Conservation (phyloP, 2,888 invertebrate species). For the Melitaea athalia region DNA sequence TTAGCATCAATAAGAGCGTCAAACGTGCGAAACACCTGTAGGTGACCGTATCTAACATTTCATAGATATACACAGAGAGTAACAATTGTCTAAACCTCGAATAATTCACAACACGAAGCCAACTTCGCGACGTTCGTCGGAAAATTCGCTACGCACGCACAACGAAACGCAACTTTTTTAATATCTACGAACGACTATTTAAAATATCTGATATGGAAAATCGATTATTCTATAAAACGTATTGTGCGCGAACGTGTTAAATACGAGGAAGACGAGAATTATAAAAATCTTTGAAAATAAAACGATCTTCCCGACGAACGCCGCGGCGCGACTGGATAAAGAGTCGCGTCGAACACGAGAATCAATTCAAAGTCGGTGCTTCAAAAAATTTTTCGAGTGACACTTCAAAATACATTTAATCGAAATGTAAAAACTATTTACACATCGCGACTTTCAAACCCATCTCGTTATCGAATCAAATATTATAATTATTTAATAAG, state of each 20-base stretch:
- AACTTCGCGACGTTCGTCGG: conserved; percentile 57
- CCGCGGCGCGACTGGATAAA: conserved; percentile 36
- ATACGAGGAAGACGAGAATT: conserved; percentile 75
- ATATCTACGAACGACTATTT: conserved; percentile 51
- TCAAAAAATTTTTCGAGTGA: conserved; percentile 60
- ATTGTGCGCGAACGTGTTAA: conserved; percentile 75
- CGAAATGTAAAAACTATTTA: conserved; percentile 75
- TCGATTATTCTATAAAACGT: conserved; percentile 64
- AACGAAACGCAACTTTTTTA: conserved; percentile 17
- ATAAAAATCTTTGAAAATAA: conserved; percentile 52
- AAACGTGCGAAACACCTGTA: conserved; percentile 6
- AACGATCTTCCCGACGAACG: conserved; percentile 67
- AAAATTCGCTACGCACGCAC: conserved; percentile 58
- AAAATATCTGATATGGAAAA: conserved; percentile 75
- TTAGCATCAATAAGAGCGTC: conserved; percentile 18
- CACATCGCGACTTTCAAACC: conserved; percentile 47
- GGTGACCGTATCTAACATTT: conserved; percentile 57
- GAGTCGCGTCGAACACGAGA: conserved; percentile 63
- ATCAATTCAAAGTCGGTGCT: conserved; percentile 66
- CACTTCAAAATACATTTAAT: conserved; percentile 69
- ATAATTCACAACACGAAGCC: conserved; percentile 34
- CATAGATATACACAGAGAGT: conserved; percentile 61
- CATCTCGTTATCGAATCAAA: conserved; percentile 7
- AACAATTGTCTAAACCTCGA: conserved; percentile 56
- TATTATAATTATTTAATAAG: conserved; percentile 1